A percentile compares a stretch with the other conserved stretches of the same genome.
phyloP scores from a whole-genome alignment of 1,140 invertebrate genomes.

The Macrosteles quadrilineatus region DNA sequence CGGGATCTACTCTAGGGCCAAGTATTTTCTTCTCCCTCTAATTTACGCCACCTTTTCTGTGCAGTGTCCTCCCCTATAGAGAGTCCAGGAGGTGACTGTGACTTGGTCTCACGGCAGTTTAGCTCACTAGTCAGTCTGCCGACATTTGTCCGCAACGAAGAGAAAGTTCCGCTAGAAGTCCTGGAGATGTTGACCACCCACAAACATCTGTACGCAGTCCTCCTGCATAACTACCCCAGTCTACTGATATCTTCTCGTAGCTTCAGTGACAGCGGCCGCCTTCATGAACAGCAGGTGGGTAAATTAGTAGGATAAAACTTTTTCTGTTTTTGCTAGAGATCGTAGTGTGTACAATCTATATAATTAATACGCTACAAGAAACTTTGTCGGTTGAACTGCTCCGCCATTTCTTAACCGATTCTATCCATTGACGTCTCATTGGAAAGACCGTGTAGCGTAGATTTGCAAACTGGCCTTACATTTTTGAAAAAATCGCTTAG shows the following conservation, averaged over 20 bases:
- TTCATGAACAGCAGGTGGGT: conserved; percentile 45
- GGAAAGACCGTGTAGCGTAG: too few species aligned
- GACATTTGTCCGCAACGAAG: conserved; percentile 76
- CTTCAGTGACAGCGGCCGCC: conserved; percentile 66
- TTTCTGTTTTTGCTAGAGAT: too few species aligned
- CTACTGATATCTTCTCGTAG: conserved; percentile 70
- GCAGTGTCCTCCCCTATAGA: conserved; percentile 7
- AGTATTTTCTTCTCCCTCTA: too few species aligned
- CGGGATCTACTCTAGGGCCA: too few species aligned
- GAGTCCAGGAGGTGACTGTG: not conserved
- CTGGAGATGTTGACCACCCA: conserved; percentile 69
- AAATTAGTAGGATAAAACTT: too few species aligned
- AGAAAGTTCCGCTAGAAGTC: conserved; percentile 57
- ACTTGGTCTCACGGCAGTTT: conserved; percentile 49
- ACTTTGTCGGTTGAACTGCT: too few species aligned
- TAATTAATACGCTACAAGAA: too few species aligned
- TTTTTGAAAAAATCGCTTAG: too few species aligned
- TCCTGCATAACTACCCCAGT: conserved; percentile 73
- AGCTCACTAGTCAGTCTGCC: conserved; percentile 79
- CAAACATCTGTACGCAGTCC: conserved; percentile 57
- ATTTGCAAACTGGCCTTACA: too few species aligned
- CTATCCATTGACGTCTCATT: too few species aligned
- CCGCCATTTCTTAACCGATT: too few species aligned
- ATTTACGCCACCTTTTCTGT: not conserved
- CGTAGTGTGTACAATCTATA: too few species aligned